phyloP scores from a whole-genome alignment of 2,113 vertebrate species.

The Danionella cerebrum region DNA sequence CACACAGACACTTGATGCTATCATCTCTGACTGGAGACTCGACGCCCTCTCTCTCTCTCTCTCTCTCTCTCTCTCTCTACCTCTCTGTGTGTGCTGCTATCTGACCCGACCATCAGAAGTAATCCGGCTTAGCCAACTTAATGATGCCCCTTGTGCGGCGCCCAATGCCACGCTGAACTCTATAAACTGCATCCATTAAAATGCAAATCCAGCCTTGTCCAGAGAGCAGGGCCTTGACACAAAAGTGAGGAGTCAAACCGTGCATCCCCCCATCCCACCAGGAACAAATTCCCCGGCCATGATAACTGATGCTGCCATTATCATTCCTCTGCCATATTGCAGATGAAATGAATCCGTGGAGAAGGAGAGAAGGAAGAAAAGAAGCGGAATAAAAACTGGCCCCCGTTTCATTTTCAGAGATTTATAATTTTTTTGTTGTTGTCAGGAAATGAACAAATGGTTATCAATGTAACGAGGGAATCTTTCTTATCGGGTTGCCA shows the following conservation, averaged over 20 bases:
- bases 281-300: slow-evolving; percentile 70
- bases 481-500: slow-evolving; percentile 84
- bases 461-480: slow-evolving; percentile 89
- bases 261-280: slow-evolving; percentile 65
- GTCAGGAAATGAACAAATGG: slow-evolving; percentile 99
- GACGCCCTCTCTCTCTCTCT: slow-evolving; percentile 53
- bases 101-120: slow-evolving; percentile 92
- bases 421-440: slow-evolving; percentile 86
- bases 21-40: slow-evolving; percentile 44
- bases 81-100: slow-evolving; percentile 92
- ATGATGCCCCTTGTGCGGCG: slow-evolving; percentile 99
- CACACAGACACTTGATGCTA: slow-evolving; percentile 36
- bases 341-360: slow-evolving; percentile 74
- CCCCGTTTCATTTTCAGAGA: slow-evolving; percentile 79
- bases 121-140: slow-evolving; percentile 99
- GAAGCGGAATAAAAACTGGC: slow-evolving; percentile 62
- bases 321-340: slow-evolving; percentile 72
- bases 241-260: slow-evolving; percentile 73
- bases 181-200: slow-evolving; percentile 99
- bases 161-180: slow-evolving; percentile 87
- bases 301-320: slow-evolving; percentile 94
- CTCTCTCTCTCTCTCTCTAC: slow-evolving; percentile 56
- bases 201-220: slow-evolving; percentile 90
- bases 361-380: slow-evolving; percentile 22
- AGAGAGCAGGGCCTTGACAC: slow-evolving; percentile 66